Conservation (phyloP, 2,113 vertebrate species). For the Platycercus adscitus region DNA sequence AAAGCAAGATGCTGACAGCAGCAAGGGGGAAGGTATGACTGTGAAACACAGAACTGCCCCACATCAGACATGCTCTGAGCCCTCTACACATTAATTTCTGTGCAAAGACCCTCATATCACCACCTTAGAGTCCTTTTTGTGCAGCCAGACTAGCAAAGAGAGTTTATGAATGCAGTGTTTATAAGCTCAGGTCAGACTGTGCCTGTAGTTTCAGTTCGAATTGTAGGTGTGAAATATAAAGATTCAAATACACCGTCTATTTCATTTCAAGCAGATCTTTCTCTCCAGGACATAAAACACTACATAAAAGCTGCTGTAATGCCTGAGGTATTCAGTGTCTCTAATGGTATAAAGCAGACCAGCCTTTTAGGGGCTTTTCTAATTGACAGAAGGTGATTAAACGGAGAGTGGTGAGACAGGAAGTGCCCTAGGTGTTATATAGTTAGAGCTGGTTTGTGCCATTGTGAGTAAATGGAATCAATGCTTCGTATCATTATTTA, state of each 20-base stretch:
- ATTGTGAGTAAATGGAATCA: constrained; percentile 50
- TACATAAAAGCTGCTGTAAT: constrained; percentile 16
- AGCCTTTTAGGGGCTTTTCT: constrained; percentile 39
- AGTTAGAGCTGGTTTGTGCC: constrained; percentile 47
- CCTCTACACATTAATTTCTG: background rate
- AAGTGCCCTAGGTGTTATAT: constrained; percentile 48
- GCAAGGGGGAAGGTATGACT: fast-evolving
- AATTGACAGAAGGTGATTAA: constrained; percentile 62
- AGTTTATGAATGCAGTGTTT: background rate
- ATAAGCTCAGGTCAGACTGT: background rate
- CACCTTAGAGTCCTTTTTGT: background rate
- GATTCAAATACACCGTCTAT: background rate
- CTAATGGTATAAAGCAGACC: constrained; percentile 9
- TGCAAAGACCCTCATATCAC: fast-evolving
- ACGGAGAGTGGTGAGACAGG: background rate
- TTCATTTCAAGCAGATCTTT: constrained; percentile 20
- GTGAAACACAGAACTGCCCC: background rate
- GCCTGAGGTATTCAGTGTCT: background rate
- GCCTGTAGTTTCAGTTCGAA: background rate
- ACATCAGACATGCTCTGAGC: background rate
- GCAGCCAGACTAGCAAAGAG: background rate
- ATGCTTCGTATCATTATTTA: constrained; percentile 62
- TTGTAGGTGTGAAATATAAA: background rate
- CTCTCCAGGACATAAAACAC: background rate
- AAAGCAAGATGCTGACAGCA: background rate